Conservation (phyloP, 2,797 vertebrate species). For the Miichthys miiuy region DNA sequence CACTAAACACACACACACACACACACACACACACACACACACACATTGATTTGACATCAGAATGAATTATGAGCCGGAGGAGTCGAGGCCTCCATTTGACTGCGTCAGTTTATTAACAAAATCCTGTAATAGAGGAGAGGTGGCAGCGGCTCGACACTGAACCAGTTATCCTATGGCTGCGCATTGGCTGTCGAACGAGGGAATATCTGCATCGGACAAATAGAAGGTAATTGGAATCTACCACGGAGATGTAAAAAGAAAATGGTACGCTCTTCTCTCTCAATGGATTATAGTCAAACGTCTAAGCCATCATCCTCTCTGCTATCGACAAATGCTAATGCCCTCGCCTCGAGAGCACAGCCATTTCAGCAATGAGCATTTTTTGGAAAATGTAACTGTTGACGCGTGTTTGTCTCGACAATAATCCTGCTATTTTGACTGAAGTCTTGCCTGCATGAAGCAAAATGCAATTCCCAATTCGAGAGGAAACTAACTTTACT, state of each 20-base stretch:
- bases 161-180: constrained; percentile 14
- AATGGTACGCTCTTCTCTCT: constrained; percentile 12
- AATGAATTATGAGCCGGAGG: constrained; percentile 54
- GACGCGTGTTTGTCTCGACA: constrained; percentile 13
- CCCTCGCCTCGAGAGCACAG: constrained; percentile 4
- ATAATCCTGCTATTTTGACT: constrained; percentile 24
- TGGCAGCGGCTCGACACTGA: constrained; percentile 15
- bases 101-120: constrained; percentile 39
- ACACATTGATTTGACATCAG: constrained; percentile 62
- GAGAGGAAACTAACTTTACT: constrained; percentile 1
- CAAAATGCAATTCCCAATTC: not conserved
- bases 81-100: constrained; percentile 20
- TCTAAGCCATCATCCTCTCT: not conserved
- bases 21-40: constrained; percentile 22
- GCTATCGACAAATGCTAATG: constrained; percentile 41
- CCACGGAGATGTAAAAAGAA: constrained; percentile 12
- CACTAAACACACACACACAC: not conserved
- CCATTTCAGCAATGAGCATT: constrained; percentile 6
- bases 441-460: constrained; percentile 11
- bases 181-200: constrained; percentile 20
- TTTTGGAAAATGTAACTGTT: constrained; percentile 1
- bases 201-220: constrained; percentile 40
- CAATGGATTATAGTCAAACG: constrained; percentile 45
- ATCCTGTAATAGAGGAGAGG: constrained; percentile 24
- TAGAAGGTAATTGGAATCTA: constrained; percentile 31